A percentile compares a stretch with the other conserved stretches of the same genome.
phyloP scores from a whole-genome alignment of 2,888 invertebrate genomes.

The Chesias legatella region DNA sequence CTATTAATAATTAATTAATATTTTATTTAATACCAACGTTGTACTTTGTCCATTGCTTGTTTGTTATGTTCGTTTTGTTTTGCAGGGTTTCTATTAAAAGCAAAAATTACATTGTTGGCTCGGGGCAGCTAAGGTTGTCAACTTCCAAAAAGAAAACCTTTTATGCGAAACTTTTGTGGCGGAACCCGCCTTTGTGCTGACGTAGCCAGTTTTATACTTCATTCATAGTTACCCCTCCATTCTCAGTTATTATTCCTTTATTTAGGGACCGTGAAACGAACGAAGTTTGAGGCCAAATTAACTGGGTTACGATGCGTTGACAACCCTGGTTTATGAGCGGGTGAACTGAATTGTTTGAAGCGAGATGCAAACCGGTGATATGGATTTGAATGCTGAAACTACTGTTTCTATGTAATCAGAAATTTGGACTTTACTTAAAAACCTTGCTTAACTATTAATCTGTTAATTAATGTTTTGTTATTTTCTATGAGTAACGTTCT shows the following conservation, averaged over 20 bases:
- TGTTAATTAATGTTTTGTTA: no score
- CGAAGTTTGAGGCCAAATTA: constrained; percentile 4
- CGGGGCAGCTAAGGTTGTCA: constrained; percentile 43
- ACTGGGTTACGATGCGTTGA: neutral
- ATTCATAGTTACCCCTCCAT: constrained; percentile 33
- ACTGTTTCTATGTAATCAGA: no score
- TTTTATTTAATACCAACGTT: constrained; percentile 25
- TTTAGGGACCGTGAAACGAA: constrained; percentile 11
- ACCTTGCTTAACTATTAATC: no score
- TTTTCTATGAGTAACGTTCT: no score
- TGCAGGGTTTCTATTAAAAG: constrained; percentile 45
- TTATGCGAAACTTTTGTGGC: constrained; percentile 39
- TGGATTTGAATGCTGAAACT: no score
- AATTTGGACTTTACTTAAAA: no score
- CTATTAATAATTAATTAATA: no score
- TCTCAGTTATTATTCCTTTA: constrained; percentile 25
- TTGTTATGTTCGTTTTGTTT: constrained; percentile 38
- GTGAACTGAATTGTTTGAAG: no score
- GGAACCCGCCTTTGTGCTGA: constrained; percentile 41
- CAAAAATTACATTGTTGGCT: constrained; percentile 47
- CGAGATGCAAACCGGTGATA: no score
- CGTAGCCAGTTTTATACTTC: constrained; percentile 41
- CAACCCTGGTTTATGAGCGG: constrained; percentile 5
- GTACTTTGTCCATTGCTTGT: constrained; percentile 32
- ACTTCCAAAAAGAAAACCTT: constrained; percentile 33